A percentile compares a stretch with the other conserved stretches of the same genome.
These are phyloP conservation scores for Miniopterus natalensis DNA, from an alignment of 2,113 vertebrate genomes.

Conservation along the genomic window DNA sequence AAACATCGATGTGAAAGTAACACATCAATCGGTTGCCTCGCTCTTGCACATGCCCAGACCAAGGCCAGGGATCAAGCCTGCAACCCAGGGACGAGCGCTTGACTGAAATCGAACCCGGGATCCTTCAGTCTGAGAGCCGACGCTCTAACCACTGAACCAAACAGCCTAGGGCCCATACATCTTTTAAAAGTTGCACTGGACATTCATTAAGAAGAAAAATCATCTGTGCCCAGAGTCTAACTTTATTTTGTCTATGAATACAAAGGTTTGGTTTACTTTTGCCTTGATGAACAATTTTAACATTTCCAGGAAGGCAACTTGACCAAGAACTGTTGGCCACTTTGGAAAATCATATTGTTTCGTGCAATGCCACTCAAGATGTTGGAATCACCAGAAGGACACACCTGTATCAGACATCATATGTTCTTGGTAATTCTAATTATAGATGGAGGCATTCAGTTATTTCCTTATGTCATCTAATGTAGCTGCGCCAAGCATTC, in stretches of 20 bases:
- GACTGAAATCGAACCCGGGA: too few species aligned
- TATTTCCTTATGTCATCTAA: not conserved
- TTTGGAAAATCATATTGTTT: not conserved
- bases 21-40: too few species aligned
- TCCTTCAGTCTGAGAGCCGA: too few species aligned
- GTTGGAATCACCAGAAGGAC: not conserved
- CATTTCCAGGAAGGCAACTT: constrained; percentile 1
- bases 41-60: too few species aligned
- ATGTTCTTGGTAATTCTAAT: not conserved
- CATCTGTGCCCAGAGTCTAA: not conserved
- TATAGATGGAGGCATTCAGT: not conserved
- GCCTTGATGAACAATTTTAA: not conserved
- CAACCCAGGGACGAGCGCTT: too few species aligned
- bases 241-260: not conserved
- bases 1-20: too few species aligned
- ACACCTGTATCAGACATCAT: not conserved
- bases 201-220: not conserved
- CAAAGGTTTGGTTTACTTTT: not conserved
- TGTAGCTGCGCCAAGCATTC: not conserved
- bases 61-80: too few species aligned
- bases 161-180: too few species aligned
- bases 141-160: too few species aligned
- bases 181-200: not conserved
- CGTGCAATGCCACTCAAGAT: not conserved
- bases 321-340: not conserved